Evolutionary conservation across 2,888 invertebrate genomes (phyloP).

Genomic region (Spisula solida): DNA sequence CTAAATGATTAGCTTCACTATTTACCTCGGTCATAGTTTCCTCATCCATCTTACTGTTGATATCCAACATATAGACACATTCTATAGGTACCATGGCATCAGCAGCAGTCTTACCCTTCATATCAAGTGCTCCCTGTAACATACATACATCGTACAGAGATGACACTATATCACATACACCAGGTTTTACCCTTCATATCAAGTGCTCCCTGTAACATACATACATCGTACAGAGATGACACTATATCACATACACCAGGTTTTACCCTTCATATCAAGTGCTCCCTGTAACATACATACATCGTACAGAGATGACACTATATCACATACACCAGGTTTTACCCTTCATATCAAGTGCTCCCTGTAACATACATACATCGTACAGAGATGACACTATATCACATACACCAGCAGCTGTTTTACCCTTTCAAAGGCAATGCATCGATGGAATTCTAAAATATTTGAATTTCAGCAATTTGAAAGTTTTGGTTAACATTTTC

Average conservation of each 20-base stretch:
- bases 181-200: conserved; percentile 80
- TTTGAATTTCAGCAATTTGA: no score
- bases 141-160: background rate
- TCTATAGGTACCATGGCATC: conserved; percentile 85
- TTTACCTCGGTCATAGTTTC: conserved; percentile 80
- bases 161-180: no score
- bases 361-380: conserved; percentile 71
- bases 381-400: no score
- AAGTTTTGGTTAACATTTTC: no score
- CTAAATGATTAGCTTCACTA: no score
- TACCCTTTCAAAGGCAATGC: no score
- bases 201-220: conserved; percentile 81
- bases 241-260: background rate
- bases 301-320: no score
- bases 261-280: conserved; percentile 82
- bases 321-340: background rate
- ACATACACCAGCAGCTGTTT: background rate
- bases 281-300: conserved; percentile 79
- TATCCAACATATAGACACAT: conserved; percentile 83
- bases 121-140: conserved; percentile 84
- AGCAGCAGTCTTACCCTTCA: conserved; percentile 83
- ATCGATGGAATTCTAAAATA: no score
- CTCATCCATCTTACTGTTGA: conserved; percentile 77
- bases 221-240: no score
- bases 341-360: conserved; percentile 84